Conservation (phyloP, 2,797 vertebrate genomes). For the Manis javanica region DNA sequence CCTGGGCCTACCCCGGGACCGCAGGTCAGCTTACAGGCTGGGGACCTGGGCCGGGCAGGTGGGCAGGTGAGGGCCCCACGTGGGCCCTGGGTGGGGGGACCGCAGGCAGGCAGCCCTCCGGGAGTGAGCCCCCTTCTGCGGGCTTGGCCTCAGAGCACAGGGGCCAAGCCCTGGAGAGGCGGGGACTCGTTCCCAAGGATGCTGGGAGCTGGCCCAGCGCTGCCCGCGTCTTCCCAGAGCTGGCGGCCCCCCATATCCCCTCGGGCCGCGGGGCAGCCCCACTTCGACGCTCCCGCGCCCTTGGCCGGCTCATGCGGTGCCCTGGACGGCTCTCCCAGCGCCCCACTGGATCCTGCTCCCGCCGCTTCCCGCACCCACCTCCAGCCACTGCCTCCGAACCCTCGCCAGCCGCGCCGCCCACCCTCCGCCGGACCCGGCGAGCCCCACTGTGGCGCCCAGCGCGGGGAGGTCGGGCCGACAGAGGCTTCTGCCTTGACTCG, state of each 20-base stretch:
- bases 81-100: not conserved
- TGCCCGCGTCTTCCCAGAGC: rapidly evolving
- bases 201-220: not conserved
- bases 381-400: not conserved
- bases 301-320: too few species aligned
- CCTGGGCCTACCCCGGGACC: not conserved
- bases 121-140: not conserved
- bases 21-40: not conserved
- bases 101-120: not conserved
- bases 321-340: not conserved
- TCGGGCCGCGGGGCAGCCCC: rapidly evolving
- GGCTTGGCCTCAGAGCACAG: not conserved
- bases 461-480: not conserved
- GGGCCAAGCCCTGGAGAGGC: not conserved
- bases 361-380: not conserved
- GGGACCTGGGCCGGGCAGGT: not conserved
- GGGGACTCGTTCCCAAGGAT: not conserved
- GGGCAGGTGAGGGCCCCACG: not conserved
- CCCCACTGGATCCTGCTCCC: not conserved
- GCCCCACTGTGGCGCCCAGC: rapidly evolving
- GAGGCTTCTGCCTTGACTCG: not conserved
- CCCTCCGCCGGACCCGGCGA: not conserved
- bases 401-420: not conserved
- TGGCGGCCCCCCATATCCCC: rapidly evolving
- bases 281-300: not conserved